These are phyloP conservation scores for Pocota personata DNA, from an alignment of 2,888 invertebrate species.

Conservation along the genomic window DNA sequence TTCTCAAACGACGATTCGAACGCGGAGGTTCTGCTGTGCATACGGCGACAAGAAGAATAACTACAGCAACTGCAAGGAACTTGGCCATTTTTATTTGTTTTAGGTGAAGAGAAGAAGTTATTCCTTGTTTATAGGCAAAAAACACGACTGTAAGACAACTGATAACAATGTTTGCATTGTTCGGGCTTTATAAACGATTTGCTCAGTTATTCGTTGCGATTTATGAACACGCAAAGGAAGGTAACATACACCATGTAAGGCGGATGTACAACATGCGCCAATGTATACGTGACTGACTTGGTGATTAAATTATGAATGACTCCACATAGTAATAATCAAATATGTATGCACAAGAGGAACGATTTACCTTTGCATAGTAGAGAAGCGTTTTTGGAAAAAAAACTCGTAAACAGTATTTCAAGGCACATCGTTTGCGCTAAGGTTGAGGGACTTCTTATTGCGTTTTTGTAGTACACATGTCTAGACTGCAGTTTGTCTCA, in stretches of 20 bases:
- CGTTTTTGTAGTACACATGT: background rate
- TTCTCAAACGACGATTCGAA: constrained; percentile 28
- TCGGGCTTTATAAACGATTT: constrained; percentile 61
- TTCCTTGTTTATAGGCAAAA: constrained; percentile 18
- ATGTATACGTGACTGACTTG: constrained; percentile 52
- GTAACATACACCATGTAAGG: constrained; percentile 51
- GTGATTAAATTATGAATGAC: constrained; percentile 61
- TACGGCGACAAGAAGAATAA: background rate
- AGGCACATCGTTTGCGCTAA: constrained; percentile 17
- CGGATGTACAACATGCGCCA: constrained; percentile 40
- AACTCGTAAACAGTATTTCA: constrained; percentile 33
- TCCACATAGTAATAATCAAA: constrained; percentile 12
- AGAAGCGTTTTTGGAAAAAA: background rate
- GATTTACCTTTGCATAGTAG: constrained; percentile 18
- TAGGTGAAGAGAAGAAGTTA: background rate
- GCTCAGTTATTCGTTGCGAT: constrained; percentile 17
- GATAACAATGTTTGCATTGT: constrained; percentile 29
- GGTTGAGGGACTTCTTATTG: constrained; percentile 7
- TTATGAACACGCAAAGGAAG: constrained; percentile 60
- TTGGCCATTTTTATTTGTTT: constrained; percentile 21
- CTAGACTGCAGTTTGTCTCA: background rate
- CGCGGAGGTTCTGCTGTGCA: constrained; percentile 32
- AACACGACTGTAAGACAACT: constrained; percentile 54
- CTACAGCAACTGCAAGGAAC: background rate
- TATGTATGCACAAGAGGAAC: constrained; percentile 54